Base-by-base conservation (phyloP, 53 echinoderm and acorn worm species). In the Arbacia lixula region DNA sequence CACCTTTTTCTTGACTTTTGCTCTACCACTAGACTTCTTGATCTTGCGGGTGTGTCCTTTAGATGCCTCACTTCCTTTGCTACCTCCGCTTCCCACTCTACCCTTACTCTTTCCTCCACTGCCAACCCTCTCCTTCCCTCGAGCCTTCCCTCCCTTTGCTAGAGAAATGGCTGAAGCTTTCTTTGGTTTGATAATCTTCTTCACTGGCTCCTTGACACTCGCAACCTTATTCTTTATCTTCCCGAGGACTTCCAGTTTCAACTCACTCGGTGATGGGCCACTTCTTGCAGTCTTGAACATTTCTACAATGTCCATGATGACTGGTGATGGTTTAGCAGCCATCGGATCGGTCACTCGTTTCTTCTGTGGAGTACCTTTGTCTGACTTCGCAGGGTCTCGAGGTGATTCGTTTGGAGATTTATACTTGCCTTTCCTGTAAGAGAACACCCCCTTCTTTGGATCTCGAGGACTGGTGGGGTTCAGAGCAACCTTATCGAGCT, bases 251-350 rank as follows among this genome's bases (percentile, higher is more conserved):
- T 75, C 63, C 4, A 63, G 22, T 34, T 58, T 72, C 31, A 33
- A 43, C 36, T 73, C 53, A 35, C 24, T 17, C 5, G 61, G 63
- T 16, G 82, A 61, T 3, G 85, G 35, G 3, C 84, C 71, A 12
- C 68, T 52, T 12, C 61, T 85, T 10, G 64, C 41, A 1, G 67
- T 53, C 16, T 90, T 87, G 32, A 93, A 84, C 19, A 51, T 64
- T 17, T 97, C 98, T 53, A 88, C 87, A 42, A 97, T 88, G 41
- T 97, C 98, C 24, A 60, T 85, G 60, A 97, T 97, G 9, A 97
- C 83, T 1, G 98, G 98, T 1, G 98, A 92, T 54, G 86, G 88
- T 16, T 95, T 91, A 17, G 56, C 85, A 62, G 68, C 85, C 57
- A 76, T 71, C 12, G 68, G 37, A 14, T 84, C 33, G 38, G 74